phyloP scores from a whole-genome alignment of 1,140 invertebrate species.

The Trichonephila inaurata region DNA sequence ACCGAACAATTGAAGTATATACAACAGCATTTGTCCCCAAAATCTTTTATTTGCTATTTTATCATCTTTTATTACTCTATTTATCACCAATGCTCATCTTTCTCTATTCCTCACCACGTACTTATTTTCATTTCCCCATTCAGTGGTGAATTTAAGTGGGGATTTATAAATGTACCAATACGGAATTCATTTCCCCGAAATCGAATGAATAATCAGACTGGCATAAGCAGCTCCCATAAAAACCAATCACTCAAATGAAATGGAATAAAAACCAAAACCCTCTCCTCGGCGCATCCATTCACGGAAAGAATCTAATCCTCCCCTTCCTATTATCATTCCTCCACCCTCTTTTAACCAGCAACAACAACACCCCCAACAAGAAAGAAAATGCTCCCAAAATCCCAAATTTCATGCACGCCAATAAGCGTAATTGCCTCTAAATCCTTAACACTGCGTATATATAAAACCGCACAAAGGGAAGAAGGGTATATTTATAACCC shows the following conservation, averaged over 20 bases:
- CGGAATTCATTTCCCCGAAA: background rate
- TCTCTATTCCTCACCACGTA: background rate
- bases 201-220: conserved; percentile 17
- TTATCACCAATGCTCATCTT: background rate
- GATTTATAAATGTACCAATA: conserved; percentile 21
- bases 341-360: background rate
- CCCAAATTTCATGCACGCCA: conserved; percentile 59
- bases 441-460: conserved; percentile 53
- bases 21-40: background rate
- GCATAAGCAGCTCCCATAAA: conserved; percentile 18
- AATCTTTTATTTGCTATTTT: background rate
- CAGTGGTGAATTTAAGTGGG: background rate
- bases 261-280: background rate
- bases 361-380: background rate
- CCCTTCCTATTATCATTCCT: background rate
- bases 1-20: too few relatives aligned
- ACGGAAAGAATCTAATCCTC: conserved; percentile 38
- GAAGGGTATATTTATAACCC: conserved; percentile 67
- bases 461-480: conserved; percentile 68
- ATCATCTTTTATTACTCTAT: background rate
- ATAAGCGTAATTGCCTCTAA: conserved; percentile 73
- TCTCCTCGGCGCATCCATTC: background rate
- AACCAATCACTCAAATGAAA: conserved; percentile 64
- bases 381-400: background rate
- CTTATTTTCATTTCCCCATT: conserved; percentile 14